A percentile compares a stretch with the other conserved stretches of the same genome.
These are phyloP conservation scores for Chaetodon trifasciatus DNA, from an alignment of 2,797 vertebrate genomes.

Conservation along the genomic window DNA sequence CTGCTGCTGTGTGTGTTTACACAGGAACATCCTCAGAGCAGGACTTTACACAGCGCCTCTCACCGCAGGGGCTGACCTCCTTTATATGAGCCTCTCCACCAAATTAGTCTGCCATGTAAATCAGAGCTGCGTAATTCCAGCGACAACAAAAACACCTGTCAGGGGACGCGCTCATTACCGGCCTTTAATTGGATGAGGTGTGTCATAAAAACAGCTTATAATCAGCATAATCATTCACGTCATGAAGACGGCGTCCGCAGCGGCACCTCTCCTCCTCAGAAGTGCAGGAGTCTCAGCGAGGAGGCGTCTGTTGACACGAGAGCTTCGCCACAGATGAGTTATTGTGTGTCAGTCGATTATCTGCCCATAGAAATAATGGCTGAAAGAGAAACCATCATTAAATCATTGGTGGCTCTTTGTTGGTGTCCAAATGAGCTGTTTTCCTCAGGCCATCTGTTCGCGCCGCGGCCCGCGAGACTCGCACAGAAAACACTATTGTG, in stretches of 20 bases:
- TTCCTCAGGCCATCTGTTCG: slow-evolving; percentile 80
- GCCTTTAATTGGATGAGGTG: slow-evolving; percentile 72
- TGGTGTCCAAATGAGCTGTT: slow-evolving; percentile 79
- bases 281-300: slow-evolving; percentile 21
- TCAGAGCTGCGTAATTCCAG: slow-evolving; percentile 53
- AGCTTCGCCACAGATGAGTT: slow-evolving; percentile 73
- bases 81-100: slow-evolving; percentile 54
- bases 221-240: slow-evolving; percentile 58
- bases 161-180: slow-evolving; percentile 62
- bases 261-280: background rate
- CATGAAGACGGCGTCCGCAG: slow-evolving; percentile 35
- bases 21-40: slow-evolving; percentile 44
- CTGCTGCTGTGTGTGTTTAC: slow-evolving; percentile 57
- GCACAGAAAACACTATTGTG: slow-evolving; percentile 44
- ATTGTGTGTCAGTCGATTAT: slow-evolving; percentile 84
- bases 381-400: slow-evolving; percentile 83
- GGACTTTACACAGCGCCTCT: slow-evolving; percentile 40
- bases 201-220: slow-evolving; percentile 63
- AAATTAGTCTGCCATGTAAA: slow-evolving; percentile 76
- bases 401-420: slow-evolving; percentile 82
- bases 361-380: slow-evolving; percentile 83
- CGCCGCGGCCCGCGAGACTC: slow-evolving; percentile 48
- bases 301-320: slow-evolving; percentile 61
- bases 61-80: slow-evolving; percentile 52
- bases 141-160: slow-evolving; percentile 75